A percentile compares a stretch with the other conserved stretches of the same genome.
phyloP scores from a whole-genome alignment of 2,888 invertebrate genomes.

The Homarus gammarus region DNA sequence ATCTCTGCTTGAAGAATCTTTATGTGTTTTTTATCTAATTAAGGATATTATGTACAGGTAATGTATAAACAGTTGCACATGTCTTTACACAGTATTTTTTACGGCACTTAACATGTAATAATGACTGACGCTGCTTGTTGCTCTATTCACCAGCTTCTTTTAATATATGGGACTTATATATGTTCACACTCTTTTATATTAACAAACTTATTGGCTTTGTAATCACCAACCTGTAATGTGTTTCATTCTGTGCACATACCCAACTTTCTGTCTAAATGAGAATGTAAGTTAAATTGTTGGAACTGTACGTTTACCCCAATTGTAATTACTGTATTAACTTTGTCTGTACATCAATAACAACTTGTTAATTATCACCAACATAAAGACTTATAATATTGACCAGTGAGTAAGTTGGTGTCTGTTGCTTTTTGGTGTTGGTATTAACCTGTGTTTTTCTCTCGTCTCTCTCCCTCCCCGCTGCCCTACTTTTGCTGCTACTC shows the following conservation, averaged over 20 bases:
- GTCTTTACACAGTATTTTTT: not conserved
- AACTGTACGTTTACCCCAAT: too few species aligned
- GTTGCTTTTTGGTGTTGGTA: conserved; percentile 36
- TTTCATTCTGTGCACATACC: not conserved
- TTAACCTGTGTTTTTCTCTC: conserved; percentile 31
- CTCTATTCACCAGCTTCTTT: not conserved
- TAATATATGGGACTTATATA: not conserved
- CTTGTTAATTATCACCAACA: not conserved
- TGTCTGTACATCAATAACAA: not conserved
- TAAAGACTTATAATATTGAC: not conserved
- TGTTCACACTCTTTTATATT: not conserved
- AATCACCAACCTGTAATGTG: not conserved
- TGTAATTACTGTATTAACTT: not conserved
- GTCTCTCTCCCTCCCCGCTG: conserved; percentile 17
- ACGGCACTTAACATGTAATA: not conserved
- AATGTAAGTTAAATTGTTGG: too few species aligned
- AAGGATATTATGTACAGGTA: too few species aligned
- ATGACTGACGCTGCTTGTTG: not conserved
- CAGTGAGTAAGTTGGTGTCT: not conserved
- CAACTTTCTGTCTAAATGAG: too few species aligned
- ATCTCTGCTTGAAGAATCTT: too few species aligned
- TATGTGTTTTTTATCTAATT: too few species aligned
- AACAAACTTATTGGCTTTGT: not conserved
- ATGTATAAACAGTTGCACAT: too few species aligned
- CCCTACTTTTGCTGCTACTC: conserved; percentile 41